A percentile compares a stretch with the other conserved stretches of the same genome.
These are phyloP conservation scores for Rhorus exstirpatorius DNA, from an alignment of 2,888 invertebrate species.

Conservation along the genomic window DNA sequence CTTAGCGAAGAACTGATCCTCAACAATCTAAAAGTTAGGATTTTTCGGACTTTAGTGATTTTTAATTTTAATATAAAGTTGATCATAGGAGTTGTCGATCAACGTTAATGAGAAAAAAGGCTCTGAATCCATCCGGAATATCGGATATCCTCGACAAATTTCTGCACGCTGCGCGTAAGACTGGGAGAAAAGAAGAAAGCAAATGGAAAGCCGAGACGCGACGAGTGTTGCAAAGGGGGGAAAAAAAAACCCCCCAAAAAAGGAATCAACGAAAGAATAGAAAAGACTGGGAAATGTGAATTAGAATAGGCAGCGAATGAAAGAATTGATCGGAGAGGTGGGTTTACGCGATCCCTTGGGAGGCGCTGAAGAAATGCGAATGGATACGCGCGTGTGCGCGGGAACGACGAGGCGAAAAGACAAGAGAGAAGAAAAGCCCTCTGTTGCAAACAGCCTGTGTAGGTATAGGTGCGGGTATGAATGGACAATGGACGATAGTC, in stretches of 20 bases:
- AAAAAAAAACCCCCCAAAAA: background rate
- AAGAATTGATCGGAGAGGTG: constrained; percentile 63
- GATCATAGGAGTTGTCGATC: no score
- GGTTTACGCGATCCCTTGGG: constrained; percentile 69
- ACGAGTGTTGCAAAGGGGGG: background rate
- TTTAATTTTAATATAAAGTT: no score
- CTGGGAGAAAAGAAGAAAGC: constrained; percentile 30
- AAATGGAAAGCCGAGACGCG: constrained; percentile 21
- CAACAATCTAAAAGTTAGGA: no score
- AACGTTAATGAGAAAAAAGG: no score
- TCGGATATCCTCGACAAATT: no score
- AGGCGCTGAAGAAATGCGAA: constrained; percentile 73
- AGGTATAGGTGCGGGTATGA: background rate
- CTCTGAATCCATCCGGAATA: no score
- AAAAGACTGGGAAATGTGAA: constrained; percentile 40
- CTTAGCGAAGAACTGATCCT: no score
- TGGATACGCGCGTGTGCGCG: constrained; percentile 44
- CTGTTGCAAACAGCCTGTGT: constrained; percentile 44
- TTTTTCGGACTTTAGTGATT: no score
- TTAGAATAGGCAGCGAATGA: constrained; percentile 43
- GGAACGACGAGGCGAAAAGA: constrained; percentile 69
- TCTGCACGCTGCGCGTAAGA: background rate
- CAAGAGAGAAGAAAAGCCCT: constrained; percentile 70
- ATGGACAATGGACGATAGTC: constrained; percentile 41
- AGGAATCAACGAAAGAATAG: constrained; percentile 31